Percentiles rank a stretch among this genome's conserved stretches.
Conservation (phyloP, 2,113 vertebrate genomes). For the Amblyornis subalaris region DNA sequence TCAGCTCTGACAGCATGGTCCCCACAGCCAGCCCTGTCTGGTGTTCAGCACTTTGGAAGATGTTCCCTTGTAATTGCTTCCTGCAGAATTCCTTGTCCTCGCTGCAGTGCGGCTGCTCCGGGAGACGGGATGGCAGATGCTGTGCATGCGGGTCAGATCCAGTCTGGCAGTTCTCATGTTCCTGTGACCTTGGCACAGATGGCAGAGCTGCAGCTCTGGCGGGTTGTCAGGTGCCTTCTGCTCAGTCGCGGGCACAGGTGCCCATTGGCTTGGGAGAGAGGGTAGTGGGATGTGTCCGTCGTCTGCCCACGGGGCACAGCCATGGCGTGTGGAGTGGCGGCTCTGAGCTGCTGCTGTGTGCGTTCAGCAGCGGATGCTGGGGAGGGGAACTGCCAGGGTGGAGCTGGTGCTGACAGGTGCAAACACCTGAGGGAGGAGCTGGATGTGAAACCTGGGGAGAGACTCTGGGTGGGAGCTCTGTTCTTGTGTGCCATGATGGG, state of each 20-base stretch:
- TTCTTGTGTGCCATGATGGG: fast-evolving
- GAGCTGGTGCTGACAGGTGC: not conserved
- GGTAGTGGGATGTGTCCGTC: fast-evolving
- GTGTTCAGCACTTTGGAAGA: not conserved
- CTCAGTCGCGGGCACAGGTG: not conserved
- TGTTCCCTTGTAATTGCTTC: not conserved
- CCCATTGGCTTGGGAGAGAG: not conserved
- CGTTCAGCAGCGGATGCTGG: fast-evolving
- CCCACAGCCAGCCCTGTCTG: fast-evolving
- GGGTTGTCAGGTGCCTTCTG: not conserved
- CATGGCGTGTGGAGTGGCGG: fast-evolving
- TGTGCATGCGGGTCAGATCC: not conserved
- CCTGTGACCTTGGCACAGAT: slow-evolving; percentile 31
- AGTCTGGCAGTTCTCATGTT: not conserved
- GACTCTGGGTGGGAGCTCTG: not conserved
- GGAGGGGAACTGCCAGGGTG: fast-evolving
- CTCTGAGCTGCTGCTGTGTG: fast-evolving
- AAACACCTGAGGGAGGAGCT: not conserved
- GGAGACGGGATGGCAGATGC: not conserved
- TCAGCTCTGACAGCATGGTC: fast-evolving
- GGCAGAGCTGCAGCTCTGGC: not conserved
- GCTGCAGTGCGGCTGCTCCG: not conserved
- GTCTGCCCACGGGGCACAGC: fast-evolving
- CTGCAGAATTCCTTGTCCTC: fast-evolving
- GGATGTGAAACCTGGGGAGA: fast-evolving